Conservation (phyloP, 2,113 vertebrate species). For the rat (Rattus norvegicus) region DNA sequence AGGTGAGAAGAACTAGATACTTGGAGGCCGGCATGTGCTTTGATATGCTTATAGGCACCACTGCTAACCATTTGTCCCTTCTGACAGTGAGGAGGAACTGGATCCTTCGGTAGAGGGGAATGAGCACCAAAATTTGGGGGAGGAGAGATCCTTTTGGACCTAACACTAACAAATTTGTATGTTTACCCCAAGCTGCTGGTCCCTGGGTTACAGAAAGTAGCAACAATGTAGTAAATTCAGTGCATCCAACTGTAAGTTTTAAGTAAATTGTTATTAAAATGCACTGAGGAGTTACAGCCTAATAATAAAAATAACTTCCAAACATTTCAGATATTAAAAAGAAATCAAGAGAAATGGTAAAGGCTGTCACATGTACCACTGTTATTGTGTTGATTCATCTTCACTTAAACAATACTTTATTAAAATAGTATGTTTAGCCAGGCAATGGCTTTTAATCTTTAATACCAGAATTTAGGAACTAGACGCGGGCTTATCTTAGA, state of each 20-base stretch:
- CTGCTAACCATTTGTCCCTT: background rate
- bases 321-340: conserved; percentile 1
- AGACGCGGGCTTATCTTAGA: background rate
- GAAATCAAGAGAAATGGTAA: background rate
- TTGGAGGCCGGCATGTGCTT: background rate
- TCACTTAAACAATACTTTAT: background rate
- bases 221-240: background rate
- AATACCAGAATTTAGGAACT: background rate
- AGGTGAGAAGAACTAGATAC: background rate
- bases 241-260: conserved; percentile 5
- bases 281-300: background rate
- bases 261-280: background rate
- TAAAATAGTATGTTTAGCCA: conserved; percentile 32
- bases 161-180: background rate
- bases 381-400: conserved; percentile 3
- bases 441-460: background rate
- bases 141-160: background rate
- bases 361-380: background rate
- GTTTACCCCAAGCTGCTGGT: background rate
- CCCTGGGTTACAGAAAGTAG: background rate
- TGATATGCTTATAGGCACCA: background rate
- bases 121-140: background rate
- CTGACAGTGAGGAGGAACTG: background rate
- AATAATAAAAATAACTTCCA: conserved; percentile 50
- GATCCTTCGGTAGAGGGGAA: background rate